These are phyloP conservation scores for Osmerus eperlanus DNA, from an alignment of 2,113 vertebrate species.

Conservation along the genomic window DNA sequence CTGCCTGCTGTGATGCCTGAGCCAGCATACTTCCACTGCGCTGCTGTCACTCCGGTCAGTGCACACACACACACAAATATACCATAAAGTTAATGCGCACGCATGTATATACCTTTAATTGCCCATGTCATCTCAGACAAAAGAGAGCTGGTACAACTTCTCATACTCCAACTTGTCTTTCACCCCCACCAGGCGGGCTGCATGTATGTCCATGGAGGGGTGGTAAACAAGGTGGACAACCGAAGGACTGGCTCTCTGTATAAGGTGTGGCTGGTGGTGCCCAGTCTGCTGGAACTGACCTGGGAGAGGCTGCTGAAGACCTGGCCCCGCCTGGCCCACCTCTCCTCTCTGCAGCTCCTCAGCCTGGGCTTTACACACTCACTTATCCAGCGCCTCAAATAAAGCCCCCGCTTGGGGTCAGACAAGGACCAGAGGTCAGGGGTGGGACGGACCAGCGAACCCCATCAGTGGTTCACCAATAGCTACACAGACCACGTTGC, in stretches of 20 bases:
- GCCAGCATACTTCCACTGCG: conserved; percentile 96
- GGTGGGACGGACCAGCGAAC: not conserved
- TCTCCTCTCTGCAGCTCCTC: conserved; percentile 86
- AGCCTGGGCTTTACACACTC: conserved; percentile 92
- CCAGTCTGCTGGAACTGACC: conserved; percentile 93
- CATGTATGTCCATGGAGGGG: conserved; percentile 97
- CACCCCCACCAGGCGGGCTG: conserved; percentile 83
- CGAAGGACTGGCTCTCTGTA: conserved; percentile 92
- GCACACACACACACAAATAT: not conserved
- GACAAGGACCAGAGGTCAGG: not conserved
- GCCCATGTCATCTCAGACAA: not conserved
- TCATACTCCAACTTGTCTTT: not conserved
- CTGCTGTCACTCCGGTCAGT: conserved; percentile 82
- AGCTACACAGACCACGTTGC: not conserved
- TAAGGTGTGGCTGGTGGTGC: conserved; percentile 96
- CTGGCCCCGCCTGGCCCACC: conserved; percentile 83
- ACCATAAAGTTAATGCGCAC: not conserved
- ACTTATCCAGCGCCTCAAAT: conserved; percentile 92
- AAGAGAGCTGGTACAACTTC: not conserved
- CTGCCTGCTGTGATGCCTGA: conserved; percentile 92
- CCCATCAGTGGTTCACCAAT: not conserved
- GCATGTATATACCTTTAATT: not conserved
- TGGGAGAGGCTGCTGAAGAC: conserved; percentile 90
- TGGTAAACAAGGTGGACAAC: conserved; percentile 94
- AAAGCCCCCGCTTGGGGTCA: conserved; percentile 32